A percentile compares a stretch with the other conserved stretches of the same genome.
Evolutionary conservation across 2,888 invertebrate genomes (phyloP).

Genomic region (Pristionchus fissidentatus): DNA sequence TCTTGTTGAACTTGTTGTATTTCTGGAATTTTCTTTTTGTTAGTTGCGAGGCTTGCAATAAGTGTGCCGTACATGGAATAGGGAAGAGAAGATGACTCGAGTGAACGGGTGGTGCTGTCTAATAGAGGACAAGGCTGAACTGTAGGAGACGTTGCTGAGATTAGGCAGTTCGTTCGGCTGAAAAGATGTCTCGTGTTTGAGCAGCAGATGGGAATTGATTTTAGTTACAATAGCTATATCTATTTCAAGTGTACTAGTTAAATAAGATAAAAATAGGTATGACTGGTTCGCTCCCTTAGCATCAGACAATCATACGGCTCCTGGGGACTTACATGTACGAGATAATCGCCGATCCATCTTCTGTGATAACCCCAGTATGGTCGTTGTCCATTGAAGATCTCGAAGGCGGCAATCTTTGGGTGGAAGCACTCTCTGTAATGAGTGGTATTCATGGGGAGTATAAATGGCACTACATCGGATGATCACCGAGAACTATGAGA

Average conservation of each 20-base stretch:
- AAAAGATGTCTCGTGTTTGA: not conserved
- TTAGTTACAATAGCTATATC: not conserved
- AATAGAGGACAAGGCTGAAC: constrained; percentile 48
- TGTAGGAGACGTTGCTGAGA: constrained; percentile 50
- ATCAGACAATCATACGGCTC: too few species aligned
- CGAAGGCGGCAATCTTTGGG: constrained; percentile 84
- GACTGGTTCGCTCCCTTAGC: too few species aligned
- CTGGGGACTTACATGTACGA: constrained; percentile 80
- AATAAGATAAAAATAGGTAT: too few species aligned
- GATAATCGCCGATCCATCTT: constrained; percentile 89
- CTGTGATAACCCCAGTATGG: constrained; percentile 85
- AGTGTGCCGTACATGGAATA: constrained; percentile 48
- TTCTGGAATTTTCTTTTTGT: constrained; percentile 61
- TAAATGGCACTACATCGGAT: too few species aligned
- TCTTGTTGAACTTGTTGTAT: constrained; percentile 77
- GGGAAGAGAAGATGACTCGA: constrained; percentile 55
- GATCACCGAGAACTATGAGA: too few species aligned
- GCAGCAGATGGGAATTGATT: not conserved
- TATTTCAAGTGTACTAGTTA: too few species aligned
- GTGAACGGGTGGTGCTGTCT: constrained; percentile 51
- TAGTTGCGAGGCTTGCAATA: not conserved
- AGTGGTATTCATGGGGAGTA: too few species aligned
- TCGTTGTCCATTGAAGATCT: constrained; percentile 83
- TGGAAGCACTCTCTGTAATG: constrained; percentile 81
- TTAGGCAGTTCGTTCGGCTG: constrained; percentile 45